Percentiles rank a stretch among this genome's conserved stretches.
phyloP scores from a whole-genome alignment of 2,888 invertebrate species.

The Caenorhabditis sp. region DNA sequence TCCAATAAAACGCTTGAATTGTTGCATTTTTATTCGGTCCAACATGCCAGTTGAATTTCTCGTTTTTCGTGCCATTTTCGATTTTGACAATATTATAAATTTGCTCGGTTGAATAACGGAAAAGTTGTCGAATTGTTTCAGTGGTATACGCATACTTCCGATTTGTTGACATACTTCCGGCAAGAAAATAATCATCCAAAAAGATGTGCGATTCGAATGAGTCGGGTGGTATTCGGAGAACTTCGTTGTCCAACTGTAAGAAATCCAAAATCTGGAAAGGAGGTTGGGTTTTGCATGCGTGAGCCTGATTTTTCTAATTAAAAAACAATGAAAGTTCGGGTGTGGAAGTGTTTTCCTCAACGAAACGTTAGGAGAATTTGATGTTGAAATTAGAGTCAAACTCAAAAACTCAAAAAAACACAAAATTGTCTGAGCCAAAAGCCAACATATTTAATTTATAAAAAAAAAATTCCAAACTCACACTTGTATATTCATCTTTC shows the following conservation, averaged over 20 bases:
- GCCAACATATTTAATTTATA: not conserved
- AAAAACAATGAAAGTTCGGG: no score
- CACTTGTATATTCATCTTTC: not conserved
- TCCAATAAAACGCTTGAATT: conserved; percentile 50
- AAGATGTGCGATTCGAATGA: conserved; percentile 7
- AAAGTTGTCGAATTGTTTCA: conserved; percentile 27
- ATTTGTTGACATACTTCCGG: conserved; percentile 26
- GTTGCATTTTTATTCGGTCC: conserved; percentile 38
- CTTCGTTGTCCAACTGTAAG: conserved; percentile 10
- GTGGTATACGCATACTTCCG: conserved; percentile 29
- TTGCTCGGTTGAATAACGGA: conserved; percentile 43
- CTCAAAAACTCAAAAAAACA: not conserved
- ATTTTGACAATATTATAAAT: conserved; percentile 35
- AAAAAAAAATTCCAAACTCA: not conserved
- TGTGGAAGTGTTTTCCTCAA: no score
- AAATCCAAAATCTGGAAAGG: not conserved
- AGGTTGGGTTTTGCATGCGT: not conserved
- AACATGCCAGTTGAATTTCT: conserved; percentile 19
- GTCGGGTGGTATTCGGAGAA: conserved; percentile 4
- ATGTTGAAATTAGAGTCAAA: no score
- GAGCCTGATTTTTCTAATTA: no score
- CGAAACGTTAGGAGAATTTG: no score
- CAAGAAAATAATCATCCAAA: conserved; percentile 15
- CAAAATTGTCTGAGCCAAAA: no score
- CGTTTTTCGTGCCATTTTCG: conserved; percentile 15